A percentile compares a stretch with the other conserved stretches of the same genome.
phyloP scores from a whole-genome alignment of 1,140 invertebrate species.

The Atta cephalotes region DNA sequence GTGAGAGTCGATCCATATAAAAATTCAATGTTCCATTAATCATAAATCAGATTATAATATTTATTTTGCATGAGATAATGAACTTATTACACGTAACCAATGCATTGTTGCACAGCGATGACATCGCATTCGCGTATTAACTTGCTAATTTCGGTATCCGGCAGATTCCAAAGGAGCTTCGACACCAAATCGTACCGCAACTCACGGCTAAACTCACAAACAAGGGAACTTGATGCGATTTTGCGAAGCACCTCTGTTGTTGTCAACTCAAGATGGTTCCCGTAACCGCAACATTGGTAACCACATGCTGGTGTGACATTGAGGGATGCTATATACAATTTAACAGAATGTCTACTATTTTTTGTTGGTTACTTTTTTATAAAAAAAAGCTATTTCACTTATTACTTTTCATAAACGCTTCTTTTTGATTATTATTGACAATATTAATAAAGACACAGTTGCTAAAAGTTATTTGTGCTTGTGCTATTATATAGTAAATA shows the following conservation, averaged over 20 bases:
- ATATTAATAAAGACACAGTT: neutral
- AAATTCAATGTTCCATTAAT: conserved; percentile 13
- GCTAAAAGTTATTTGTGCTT: neutral
- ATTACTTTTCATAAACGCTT: neutral
- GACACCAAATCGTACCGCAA: neutral
- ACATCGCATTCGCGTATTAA: neutral
- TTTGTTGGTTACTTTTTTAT: neutral
- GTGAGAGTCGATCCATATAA: neutral
- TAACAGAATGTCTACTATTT: neutral
- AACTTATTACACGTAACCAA: neutral
- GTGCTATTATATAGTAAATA: neutral
- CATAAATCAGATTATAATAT: conserved; percentile 14
- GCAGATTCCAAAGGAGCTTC: conserved; percentile 5
- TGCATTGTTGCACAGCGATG: neutral
- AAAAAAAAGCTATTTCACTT: neutral
- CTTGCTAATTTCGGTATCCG: conserved; percentile 29
- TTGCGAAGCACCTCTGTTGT: conserved; percentile 24
- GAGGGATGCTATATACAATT: neutral
- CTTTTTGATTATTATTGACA: neutral
- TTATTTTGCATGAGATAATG: no score
- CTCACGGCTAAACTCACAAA: conserved; percentile 27
- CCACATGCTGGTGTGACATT: neutral
- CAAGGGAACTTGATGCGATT: conserved; percentile 54
- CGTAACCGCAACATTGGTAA: neutral
- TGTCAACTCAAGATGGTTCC: neutral